Base-by-base conservation (phyloP, 2,888 invertebrate genomes). In the Encarsia formosa region DNA sequence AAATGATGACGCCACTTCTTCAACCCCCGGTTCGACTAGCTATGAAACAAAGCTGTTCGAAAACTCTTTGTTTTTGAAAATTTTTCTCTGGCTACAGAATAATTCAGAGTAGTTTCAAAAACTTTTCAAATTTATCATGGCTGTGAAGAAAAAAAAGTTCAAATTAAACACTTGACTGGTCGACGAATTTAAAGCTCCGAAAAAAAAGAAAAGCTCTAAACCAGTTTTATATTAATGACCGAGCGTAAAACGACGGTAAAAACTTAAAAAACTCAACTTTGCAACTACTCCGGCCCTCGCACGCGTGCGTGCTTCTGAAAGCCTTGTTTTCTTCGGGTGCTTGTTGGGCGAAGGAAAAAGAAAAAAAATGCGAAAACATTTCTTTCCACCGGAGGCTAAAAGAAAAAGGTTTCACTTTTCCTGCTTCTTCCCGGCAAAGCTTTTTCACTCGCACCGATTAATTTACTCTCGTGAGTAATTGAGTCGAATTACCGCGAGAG, bases 1-100 rank as follows among this genome's bases (percentile, higher is more conserved):
- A 57, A 57, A 51, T 51, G 38, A 57, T 57, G 50, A 54, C 22
- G 40, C 42, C 48, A 49, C 54, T 57, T 57, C 51, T 57, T 57
- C 38, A 56, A 39, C 47, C 34, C 19, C 39, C 38, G 18, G n/a
- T n/a, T n/a, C n/a, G n/a, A n/a, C n/a, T n/a, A n/a, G n/a, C n/a
- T n/a, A n/a, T n/a, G n/a, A n/a, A n/a, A n/a, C n/a, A n/a, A n/a
- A n/a, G n/a, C n/a, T n/a, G n/a, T n/a, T n/a, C n/a, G n/a, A n/a
- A n/a, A n/a, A n/a, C n/a, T n/a, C n/a, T n/a, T n/a, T n/a, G n/a
- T n/a, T n/a, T n/a, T n/a, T n/a, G n/a, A n/a, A n/a, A n/a, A n/a
- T n/a, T n/a, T n/a, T n/a, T n/a, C n/a, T n/a, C n/a, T n/a, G n/a
- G n/a, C n/a, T n/a, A n/a, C n/a, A n/a, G n/a, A n/a, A n/a, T n/a